Base-by-base conservation (phyloP, 2,797 vertebrate genomes). In the Helarctos malayanus region DNA sequence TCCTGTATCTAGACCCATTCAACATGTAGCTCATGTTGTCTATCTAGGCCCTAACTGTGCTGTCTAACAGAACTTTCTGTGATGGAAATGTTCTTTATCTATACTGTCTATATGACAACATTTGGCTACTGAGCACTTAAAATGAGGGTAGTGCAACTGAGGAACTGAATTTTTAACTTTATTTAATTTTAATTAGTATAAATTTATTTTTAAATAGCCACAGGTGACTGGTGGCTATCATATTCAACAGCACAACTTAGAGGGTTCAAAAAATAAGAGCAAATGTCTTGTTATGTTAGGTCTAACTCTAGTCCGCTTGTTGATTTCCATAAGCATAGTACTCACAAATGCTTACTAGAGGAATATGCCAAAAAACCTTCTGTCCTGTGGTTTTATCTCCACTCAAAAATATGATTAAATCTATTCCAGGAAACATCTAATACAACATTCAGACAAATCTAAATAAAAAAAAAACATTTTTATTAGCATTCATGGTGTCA, bases 391-490 rank as follows among this genome's bases (percentile, higher is more conserved):
- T 54, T 73, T 90, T 52, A 87, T 78, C 61, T 78, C 79, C 81
- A 94, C 81, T 96, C 63, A 84, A 94, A 96, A 97, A 89, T 80
- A 89, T 45, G 15, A 84, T 92, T 95, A 94, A 57, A 52, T 88
- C 61, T 47, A 84, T 54, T 45, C 45, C 32, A 89, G 57, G 73
- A 86, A 90, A 92, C 47, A 86, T 27, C 35, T 73, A 78, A 89
- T 45, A 90, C 41, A 83, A 89, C 38, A 76, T 61, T 81, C 71
- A 95, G 94, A 88, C 38, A 94, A 94, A 82, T 35, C n/a, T 68
- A 90, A 94, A 91, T 61, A 63, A 89, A 89, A 88, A 94, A 94
- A 82, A 45, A 49, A 2, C 52, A 54, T 52, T 83, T 83, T 90
- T 91, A 82, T 93, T 94, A 49, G 52, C 75, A n/a, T 87, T 96